phyloP scores from a whole-genome alignment of 2,113 vertebrate genomes.

The Rhinoderma darwinii region DNA sequence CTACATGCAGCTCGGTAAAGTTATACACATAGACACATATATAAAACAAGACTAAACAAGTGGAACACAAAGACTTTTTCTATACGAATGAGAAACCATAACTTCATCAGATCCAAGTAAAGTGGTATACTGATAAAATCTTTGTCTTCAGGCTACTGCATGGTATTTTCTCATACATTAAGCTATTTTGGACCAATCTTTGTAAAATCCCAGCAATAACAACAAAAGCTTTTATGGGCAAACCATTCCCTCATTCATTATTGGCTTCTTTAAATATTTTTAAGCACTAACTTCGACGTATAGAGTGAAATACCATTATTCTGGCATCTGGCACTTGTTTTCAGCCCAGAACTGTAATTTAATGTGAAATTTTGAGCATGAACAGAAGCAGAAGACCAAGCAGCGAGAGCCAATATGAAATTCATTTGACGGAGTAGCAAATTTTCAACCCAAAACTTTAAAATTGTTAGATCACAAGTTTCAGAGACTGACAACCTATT shows the following conservation, averaged over 20 bases:
- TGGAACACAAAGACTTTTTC: not conserved
- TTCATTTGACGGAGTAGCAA: too few relatives aligned
- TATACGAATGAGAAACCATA: constrained; percentile 68
- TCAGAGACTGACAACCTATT: too few relatives aligned
- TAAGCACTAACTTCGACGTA: constrained; percentile 46
- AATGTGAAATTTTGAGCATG: not conserved
- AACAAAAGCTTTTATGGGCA: constrained; percentile 83
- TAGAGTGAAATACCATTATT: not conserved
- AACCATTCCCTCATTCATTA: constrained; percentile 77
- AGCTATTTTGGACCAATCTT: constrained; percentile 78
- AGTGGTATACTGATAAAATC: constrained; percentile 79
- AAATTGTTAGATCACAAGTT: too few relatives aligned
- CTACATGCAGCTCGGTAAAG: not conserved
- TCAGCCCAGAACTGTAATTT: not conserved
- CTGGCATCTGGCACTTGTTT: not conserved
- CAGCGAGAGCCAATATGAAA: too few relatives aligned
- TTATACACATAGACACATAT: not conserved
- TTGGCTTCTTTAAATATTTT: constrained; percentile 80
- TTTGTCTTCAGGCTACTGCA: constrained; percentile 78
- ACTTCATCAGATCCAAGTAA: constrained; percentile 75
- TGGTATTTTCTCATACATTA: constrained; percentile 81
- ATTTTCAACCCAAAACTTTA: too few relatives aligned
- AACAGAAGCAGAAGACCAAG: not conserved
- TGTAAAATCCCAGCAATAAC: constrained; percentile 80
- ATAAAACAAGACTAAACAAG: constrained; percentile 43